Evolutionary conservation across 2,113 vertebrate species (phyloP).

Genomic region (Cepphus grylle): DNA sequence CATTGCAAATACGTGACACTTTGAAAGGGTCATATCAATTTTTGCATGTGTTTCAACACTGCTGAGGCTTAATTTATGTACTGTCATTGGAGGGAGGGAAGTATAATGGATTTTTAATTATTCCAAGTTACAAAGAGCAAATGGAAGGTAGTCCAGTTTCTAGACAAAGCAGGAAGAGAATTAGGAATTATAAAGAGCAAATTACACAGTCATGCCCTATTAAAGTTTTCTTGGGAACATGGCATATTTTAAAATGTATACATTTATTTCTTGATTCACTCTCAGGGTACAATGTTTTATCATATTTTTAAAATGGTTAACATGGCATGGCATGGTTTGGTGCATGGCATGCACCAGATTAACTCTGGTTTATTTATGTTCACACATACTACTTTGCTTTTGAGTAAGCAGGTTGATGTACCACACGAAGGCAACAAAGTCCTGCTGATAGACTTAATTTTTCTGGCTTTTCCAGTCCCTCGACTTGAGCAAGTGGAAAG

Average conservation of each 20-base stretch:
- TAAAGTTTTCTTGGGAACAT: not conserved
- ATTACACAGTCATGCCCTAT: not conserved
- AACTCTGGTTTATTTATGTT: not conserved
- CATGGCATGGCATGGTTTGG: not conserved
- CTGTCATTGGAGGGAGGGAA: conserved; percentile 13
- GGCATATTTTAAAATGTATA: not conserved
- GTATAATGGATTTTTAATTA: conserved; percentile 71
- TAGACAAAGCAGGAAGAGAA: not conserved
- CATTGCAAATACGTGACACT: conserved; percentile 55
- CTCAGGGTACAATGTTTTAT: not conserved
- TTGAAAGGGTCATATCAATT: conserved; percentile 32
- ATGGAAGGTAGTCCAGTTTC: not conserved
- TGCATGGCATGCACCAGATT: not conserved
- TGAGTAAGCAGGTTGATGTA: not conserved
- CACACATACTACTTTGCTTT: not conserved
- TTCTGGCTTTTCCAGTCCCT: not conserved
- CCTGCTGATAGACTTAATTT: not conserved
- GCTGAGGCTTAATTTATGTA: conserved; percentile 66
- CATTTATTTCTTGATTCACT: not conserved
- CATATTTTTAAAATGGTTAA: not conserved
- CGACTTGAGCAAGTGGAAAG: not conserved
- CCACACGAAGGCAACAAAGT: not conserved
- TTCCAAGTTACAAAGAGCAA: conserved; percentile 35
- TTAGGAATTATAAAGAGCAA: not conserved
- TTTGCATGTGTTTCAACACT: not conserved